Base-by-base conservation (phyloP, 2,888 invertebrate genomes). In the Micoletzkya japonica region DNA sequence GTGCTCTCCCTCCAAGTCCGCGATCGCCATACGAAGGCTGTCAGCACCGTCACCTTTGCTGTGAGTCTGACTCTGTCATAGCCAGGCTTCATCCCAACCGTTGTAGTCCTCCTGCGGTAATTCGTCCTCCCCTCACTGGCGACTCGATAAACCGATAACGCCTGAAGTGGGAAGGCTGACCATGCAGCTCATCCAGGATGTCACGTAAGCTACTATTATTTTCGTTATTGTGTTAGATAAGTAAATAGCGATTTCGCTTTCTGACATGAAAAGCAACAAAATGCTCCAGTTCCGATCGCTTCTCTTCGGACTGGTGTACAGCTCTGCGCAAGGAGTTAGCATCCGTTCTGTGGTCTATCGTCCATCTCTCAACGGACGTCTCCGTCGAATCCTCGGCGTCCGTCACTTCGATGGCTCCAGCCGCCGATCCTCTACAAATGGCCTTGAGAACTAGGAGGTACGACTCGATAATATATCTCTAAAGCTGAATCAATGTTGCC, bases 1-100 rank as follows among this genome's bases (percentile, higher is more conserved):
- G 77, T 80, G n/a, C 78, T 83, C 56, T 74, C 80, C 3, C 66
- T 85, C 4, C 84, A 85, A 77, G 79, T 85, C 28, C 76, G 82
- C 59, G 79, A 83, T 68, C 80, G 76, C 37, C 75, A 75, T 2
- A 77, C 80, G 2, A 80, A 79, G 39, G 75, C 83, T 14, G 79
- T 84, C 34, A 74, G 71, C 34, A 78, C 76, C 7, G 76, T 77
- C 30, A 72, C 70, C 54, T 68, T 82, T 61, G 77, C 73, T 58
- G 80, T 80, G 59, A 72, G 74, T 71, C 6, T 0, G 14, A 3
- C n/a, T 57, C 20, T 20, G 14, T 7, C 10, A 2, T 26, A 39
- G 37, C 17, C 28, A 26, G 10, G 7, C 56, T 17, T 24, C n/a
- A 17, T 26, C 26, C n/a, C n/a, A 17, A 10, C 24, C 6, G 24